Evolutionary conservation across 2,888 invertebrate species (phyloP), one percentile per base, ranked within the genome.

Genomic region (Slavum lentiscoides): DNA sequence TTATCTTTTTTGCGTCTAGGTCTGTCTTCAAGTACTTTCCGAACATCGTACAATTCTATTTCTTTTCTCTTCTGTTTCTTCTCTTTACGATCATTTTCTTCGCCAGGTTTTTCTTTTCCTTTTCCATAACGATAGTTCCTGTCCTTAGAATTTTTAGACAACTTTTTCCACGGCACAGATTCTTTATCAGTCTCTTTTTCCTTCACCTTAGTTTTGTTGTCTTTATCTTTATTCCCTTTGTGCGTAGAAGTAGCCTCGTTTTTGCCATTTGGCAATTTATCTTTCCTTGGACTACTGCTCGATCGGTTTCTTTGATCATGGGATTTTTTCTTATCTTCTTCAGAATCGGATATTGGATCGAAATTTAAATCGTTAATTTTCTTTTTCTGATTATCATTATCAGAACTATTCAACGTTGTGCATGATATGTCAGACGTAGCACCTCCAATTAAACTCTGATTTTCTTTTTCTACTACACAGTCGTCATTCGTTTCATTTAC

Each of bases 31-130:
- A 95, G 92, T 21, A 95, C 88, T 83, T 92, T 91, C 62, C 95
- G 89, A 15, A 95, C 94, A 87, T 94, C 92, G 86, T 95, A 95
- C 5, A 95, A 89, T 84, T 92, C 93, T 73, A 95, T 87, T 85
- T 95, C 94, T 85, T 93, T 92, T 21, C 94, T 89, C 85, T 92
- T 93, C 77, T 90, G 89, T 83, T 88, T 89, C 84, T 88, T 89
- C 82, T 87, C 88, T 72, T 86, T 87, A 49, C 83, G 83, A 55
- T 86, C 87, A 82, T 86, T 82, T 86, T 83, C 59, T 86, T 86
- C 68, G 84, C 85, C 62, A 86, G 85, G 85, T 88, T 88, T 82
- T 85, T 85, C 82, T 85, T 86, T 85, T 84, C 87, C 87, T 81
- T 87, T 87, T 83, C 90, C 91, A 70, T 92, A 92, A 11, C 94